A percentile compares a stretch with the other conserved stretches of the same genome.
Conservation (phyloP, 2,888 invertebrate genomes). For the Minunthozetes semirufus region DNA sequence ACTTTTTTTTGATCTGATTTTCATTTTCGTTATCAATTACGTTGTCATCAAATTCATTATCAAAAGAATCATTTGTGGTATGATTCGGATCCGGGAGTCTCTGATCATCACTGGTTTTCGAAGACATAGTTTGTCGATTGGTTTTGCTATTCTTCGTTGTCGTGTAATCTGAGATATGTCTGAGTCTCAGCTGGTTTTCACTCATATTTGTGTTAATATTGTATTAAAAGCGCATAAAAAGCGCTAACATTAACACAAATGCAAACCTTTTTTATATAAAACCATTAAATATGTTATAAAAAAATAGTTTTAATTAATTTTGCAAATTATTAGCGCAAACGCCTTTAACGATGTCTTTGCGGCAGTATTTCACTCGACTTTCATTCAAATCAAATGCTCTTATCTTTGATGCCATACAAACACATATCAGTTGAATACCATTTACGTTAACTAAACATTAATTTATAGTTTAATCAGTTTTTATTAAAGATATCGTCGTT, state of each 20-base stretch:
- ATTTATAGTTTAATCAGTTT: too few relatives aligned
- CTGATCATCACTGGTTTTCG: not conserved
- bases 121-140: not conserved
- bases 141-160: not conserved
- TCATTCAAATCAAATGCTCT: too few relatives aligned
- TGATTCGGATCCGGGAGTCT: not conserved
- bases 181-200: not conserved
- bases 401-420: not conserved
- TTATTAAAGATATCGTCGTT: too few relatives aligned
- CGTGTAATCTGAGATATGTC: not conserved
- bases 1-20: not conserved
- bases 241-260: slow-evolving; percentile 7
- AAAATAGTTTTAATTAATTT: not conserved
- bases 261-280: too few relatives aligned
- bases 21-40: not conserved
- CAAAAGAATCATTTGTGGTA: not conserved
- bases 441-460: not conserved
- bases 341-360: not conserved
- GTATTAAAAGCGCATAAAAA: not conserved
- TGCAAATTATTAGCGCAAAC: not conserved
- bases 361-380: not conserved
- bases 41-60: not conserved
- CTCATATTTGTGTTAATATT: slow-evolving; percentile 5
- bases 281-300: not conserved
- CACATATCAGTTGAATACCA: not conserved